These are phyloP conservation scores for Archivesica marissinica DNA, from an alignment of 1,140 invertebrate genomes.

Conservation along the genomic window DNA sequence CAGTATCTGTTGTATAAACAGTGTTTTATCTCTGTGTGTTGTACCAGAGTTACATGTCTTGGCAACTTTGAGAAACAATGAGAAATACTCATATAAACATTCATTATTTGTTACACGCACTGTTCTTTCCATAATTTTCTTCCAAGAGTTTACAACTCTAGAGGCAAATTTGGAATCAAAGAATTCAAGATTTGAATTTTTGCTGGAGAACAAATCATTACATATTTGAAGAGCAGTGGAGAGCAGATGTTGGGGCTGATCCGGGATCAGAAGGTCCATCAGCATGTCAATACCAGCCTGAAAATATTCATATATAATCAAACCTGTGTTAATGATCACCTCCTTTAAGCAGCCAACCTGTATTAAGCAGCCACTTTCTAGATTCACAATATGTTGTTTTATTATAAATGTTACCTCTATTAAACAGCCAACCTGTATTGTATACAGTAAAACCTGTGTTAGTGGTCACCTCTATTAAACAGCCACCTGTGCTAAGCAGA, in stretches of 20 bases:
- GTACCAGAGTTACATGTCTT: neutral
- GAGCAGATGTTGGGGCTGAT: neutral
- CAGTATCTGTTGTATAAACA: neutral
- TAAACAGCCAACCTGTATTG: no score
- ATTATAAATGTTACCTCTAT: no score
- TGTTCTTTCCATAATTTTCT: neutral
- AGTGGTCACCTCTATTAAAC: no score
- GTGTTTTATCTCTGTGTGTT: no score
- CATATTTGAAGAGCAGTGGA: slow-evolving; percentile 12
- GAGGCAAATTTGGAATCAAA: neutral
- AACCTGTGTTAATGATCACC: no score
- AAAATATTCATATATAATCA: neutral
- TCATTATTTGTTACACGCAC: neutral
- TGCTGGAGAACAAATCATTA: neutral
- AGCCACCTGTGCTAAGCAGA: no score
- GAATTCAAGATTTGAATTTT: neutral
- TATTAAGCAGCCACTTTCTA: no score
- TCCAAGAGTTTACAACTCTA: neutral
- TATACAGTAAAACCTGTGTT: no score
- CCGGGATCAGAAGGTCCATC: neutral
- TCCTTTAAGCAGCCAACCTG: no score
- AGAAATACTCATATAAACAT: neutral
- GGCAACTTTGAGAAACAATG: neutral
- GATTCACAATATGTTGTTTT: no score
- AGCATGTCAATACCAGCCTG: neutral